These are phyloP conservation scores for Acronicta psi DNA, from an alignment of 2,888 invertebrate species.

Conservation along the genomic window DNA sequence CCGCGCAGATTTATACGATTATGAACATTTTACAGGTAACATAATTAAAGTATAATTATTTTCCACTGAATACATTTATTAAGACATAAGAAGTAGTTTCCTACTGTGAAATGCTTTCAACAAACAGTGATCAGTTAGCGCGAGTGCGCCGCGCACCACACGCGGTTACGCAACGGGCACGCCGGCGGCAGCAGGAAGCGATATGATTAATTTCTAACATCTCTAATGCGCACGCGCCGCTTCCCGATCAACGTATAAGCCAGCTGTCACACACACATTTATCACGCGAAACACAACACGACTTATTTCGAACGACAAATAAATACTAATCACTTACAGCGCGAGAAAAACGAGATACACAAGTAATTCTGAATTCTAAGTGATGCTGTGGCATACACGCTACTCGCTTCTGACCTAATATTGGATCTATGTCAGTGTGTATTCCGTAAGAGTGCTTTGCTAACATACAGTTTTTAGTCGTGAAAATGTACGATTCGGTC, in stretches of 20 bases:
- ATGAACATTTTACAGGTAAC: background rate
- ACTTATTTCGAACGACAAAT: slow-evolving; percentile 12
- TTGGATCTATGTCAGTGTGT: no score
- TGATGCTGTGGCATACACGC: background rate
- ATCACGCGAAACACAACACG: slow-evolving; percentile 6
- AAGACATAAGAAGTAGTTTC: no score
- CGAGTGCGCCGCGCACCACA: background rate
- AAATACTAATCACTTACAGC: slow-evolving; percentile 13
- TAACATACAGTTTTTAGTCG: no score
- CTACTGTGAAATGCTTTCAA: no score
- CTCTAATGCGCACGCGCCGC: slow-evolving; percentile 24
- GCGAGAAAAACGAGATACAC: background rate
- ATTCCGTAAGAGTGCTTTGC: no score
- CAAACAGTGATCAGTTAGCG: no score
- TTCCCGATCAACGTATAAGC: slow-evolving; percentile 26
- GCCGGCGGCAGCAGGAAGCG: slow-evolving; percentile 21
- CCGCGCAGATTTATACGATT: background rate
- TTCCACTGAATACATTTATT: no score
- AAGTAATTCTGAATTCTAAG: background rate
- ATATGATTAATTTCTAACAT: slow-evolving; percentile 32
- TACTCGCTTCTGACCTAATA: no score
- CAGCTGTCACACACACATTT: slow-evolving; percentile 25
- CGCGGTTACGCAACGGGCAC: slow-evolving; percentile 24
- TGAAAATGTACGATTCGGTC: no score
- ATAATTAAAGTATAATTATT: no score